These are phyloP conservation scores for Phyllopteryx taeniolatus DNA, from an alignment of 2,113 vertebrate genomes.

Conservation along the genomic window DNA sequence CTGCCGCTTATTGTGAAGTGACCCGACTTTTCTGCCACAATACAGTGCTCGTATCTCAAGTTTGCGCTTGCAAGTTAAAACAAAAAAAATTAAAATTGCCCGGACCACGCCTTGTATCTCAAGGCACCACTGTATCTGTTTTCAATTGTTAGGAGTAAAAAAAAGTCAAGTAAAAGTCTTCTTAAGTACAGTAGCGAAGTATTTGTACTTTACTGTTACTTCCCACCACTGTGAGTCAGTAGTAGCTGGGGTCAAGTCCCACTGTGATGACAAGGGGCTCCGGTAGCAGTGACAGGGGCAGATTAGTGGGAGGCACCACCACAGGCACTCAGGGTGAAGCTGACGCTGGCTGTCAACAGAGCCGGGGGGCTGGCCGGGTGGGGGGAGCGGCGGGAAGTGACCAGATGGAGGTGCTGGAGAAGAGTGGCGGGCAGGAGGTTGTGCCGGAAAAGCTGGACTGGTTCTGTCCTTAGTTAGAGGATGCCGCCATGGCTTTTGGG, in stretches of 20 bases:
- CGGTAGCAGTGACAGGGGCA: constrained; percentile 44
- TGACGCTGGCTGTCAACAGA: constrained; percentile 34
- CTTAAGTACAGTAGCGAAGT: no score
- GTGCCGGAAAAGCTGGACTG: constrained; percentile 39
- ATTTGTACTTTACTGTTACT: background rate
- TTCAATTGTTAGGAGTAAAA: no score
- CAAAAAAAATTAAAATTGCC: no score
- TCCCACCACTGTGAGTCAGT: background rate
- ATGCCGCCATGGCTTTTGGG: constrained; percentile 25
- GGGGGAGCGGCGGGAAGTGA: constrained; percentile 30
- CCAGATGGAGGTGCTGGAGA: constrained; percentile 57
- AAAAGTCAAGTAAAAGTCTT: no score
- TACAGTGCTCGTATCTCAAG: no score
- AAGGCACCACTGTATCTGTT: no score
- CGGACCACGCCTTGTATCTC: no score
- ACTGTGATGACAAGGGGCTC: constrained; percentile 55
- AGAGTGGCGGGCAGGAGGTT: constrained; percentile 33
- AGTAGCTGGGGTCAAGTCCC: constrained; percentile 17
- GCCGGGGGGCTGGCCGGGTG: constrained; percentile 37
- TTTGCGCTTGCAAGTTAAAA: no score
- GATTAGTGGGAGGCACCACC: constrained; percentile 53
- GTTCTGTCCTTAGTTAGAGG: constrained; percentile 34
- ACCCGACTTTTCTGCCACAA: no score
- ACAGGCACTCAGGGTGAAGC: constrained; percentile 49
- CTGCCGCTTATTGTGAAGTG: no score